A percentile compares a stretch with the other conserved stretches of the same genome.
Conservation (phyloP, 2,888 invertebrate genomes). For the Campopleginae sp. region DNA sequence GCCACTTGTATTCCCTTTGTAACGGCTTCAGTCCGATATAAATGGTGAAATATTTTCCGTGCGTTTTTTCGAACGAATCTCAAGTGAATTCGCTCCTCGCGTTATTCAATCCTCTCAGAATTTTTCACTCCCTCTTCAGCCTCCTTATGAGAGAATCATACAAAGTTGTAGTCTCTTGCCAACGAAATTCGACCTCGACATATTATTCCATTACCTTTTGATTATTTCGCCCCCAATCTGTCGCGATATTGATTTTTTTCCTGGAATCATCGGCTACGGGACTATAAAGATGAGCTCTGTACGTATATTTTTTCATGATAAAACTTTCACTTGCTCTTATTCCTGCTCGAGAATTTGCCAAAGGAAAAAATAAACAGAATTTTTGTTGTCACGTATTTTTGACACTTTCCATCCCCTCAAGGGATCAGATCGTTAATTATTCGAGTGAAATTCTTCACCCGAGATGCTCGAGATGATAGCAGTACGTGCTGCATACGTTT, state of each 20-base stretch:
- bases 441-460: constrained; percentile 72
- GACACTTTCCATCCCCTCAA: constrained; percentile 69
- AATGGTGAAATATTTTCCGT: constrained; percentile 19
- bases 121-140: neutral
- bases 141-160: neutral
- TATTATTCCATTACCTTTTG: too few species aligned
- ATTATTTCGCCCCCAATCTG: too few species aligned
- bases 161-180: too few species aligned
- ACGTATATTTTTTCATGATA: too few species aligned
- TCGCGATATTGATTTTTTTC: too few species aligned
- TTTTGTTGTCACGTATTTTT: neutral
- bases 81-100: neutral
- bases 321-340: too few species aligned
- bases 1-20: constrained; percentile 6
- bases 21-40: neutral
- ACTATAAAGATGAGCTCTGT: too few species aligned
- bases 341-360: neutral
- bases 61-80: neutral
- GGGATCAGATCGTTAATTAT: constrained; percentile 81
- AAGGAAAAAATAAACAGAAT: neutral
- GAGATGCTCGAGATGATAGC: neutral
- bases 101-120: neutral
- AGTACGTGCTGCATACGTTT: neutral
- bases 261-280: too few species aligned
- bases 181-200: too few species aligned